Evolutionary conservation across 2,888 invertebrate genomes (phyloP).

Genomic region (Melanchra persicariae): DNA sequence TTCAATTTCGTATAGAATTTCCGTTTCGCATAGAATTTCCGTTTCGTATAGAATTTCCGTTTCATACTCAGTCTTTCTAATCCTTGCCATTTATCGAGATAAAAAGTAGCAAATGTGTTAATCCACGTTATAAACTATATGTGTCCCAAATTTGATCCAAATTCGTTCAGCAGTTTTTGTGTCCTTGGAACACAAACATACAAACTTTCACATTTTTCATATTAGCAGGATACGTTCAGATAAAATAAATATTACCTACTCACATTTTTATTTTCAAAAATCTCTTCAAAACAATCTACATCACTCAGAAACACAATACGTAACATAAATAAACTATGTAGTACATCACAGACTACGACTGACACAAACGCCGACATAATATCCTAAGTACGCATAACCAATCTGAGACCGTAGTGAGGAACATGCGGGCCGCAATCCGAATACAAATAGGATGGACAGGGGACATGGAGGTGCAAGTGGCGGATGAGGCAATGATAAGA

Average conservation of each 20-base stretch:
- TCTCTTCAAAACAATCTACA: slow-evolving; percentile 6
- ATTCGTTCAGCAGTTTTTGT: too few relatives aligned
- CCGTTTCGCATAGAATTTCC: too few relatives aligned
- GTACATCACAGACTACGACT: slow-evolving; percentile 20
- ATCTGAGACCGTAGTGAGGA: slow-evolving; percentile 61
- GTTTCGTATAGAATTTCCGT: too few relatives aligned
- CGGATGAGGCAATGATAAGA: slow-evolving; percentile 34
- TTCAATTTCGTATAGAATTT: too few relatives aligned
- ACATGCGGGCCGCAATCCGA: slow-evolving; percentile 60
- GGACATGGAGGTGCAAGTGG: background rate
- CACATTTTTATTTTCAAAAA: background rate
- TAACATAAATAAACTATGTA: slow-evolving; percentile 45
- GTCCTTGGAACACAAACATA: too few relatives aligned
- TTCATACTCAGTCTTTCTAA: too few relatives aligned
- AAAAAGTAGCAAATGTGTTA: too few relatives aligned
- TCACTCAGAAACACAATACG: slow-evolving; percentile 4
- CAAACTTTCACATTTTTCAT: too few relatives aligned
- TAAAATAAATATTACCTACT: background rate
- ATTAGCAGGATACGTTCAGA: too few relatives aligned
- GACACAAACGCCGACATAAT: slow-evolving; percentile 59
- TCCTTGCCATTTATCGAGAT: too few relatives aligned
- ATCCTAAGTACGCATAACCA: slow-evolving; percentile 66
- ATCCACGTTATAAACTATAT: too few relatives aligned
- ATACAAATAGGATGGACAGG: slow-evolving; percentile 65
- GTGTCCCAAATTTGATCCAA: too few relatives aligned